Evolutionary conservation across 2,113 vertebrate genomes (phyloP).

Genomic region (Hymenochirus boettgeri): DNA sequence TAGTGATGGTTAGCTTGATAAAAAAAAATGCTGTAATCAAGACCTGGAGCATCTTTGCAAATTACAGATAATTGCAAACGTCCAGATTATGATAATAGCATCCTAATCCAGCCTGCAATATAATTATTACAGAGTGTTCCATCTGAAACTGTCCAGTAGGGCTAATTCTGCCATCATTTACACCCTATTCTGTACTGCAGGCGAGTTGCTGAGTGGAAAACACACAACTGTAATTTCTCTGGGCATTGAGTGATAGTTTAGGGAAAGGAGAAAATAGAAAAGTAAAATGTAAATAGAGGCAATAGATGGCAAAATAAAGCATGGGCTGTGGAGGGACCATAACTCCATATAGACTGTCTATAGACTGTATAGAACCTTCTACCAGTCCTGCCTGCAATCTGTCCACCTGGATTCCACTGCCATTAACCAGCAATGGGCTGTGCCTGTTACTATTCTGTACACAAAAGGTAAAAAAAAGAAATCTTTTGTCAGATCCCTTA

Average conservation of each 20-base stretch:
- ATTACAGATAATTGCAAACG: conserved; percentile 99
- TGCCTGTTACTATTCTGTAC: background rate
- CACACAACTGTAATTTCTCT: conserved; percentile 93
- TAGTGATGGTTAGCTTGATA: conserved; percentile 98
- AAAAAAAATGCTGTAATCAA: conserved; percentile 97
- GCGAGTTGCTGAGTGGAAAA: conserved; percentile 95
- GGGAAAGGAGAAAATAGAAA: conserved; percentile 64
- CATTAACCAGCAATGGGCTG: background rate
- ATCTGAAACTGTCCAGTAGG: conserved; percentile 98
- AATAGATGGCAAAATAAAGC: conserved; percentile 69
- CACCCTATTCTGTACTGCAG: conserved; percentile 83
- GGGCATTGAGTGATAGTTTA: conserved; percentile 90
- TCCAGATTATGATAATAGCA: conserved; percentile 99
- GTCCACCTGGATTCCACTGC: too few relatives aligned
- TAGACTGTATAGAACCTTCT: too few relatives aligned
- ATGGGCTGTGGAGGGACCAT: too few relatives aligned
- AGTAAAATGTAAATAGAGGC: conserved; percentile 70
- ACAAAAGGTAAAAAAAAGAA: background rate
- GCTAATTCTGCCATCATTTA: conserved; percentile 97
- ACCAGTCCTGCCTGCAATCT: too few relatives aligned
- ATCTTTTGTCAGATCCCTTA: background rate
- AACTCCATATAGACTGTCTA: too few relatives aligned
- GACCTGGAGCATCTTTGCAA: conserved; percentile 99
- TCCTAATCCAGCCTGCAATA: conserved; percentile 98
- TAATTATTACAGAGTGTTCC: conserved; percentile 99